These are phyloP conservation scores for Zaprionus camerounensis DNA, from an alignment of 1,140 invertebrate genomes.

Conservation along the genomic window DNA sequence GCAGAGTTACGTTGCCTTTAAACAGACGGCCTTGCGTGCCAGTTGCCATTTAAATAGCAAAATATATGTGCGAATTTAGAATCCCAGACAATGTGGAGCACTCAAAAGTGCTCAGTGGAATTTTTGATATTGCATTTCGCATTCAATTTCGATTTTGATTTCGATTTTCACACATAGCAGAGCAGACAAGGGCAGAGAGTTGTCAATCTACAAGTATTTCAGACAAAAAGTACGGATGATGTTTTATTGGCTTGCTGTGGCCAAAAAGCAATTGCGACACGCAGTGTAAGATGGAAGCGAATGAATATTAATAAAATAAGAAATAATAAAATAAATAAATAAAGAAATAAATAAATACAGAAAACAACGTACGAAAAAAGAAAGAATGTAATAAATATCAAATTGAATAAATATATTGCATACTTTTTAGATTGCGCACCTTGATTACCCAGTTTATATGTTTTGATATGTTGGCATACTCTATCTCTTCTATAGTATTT, in stretches of 20 bases:
- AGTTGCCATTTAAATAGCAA: not conserved
- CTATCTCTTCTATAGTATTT: not conserved
- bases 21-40: not conserved
- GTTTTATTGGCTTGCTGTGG: not conserved
- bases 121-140: slow-evolving; percentile 57
- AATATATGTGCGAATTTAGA: slow-evolving; percentile 16
- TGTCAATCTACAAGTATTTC: slow-evolving; percentile 17
- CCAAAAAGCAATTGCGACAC: not conserved
- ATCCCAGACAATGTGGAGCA: slow-evolving; percentile 11
- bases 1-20: slow-evolving; percentile 14
- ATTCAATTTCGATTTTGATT: slow-evolving; percentile 43
- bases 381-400: too few species aligned
- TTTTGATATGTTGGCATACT: not conserved
- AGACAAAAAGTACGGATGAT: not conserved
- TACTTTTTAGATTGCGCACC: not conserved
- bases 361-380: too few species aligned
- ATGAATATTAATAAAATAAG: not conserved
- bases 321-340: too few species aligned
- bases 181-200: slow-evolving; percentile 3
- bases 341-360: too few species aligned
- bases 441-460: not conserved
- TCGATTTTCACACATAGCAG: slow-evolving; percentile 6
- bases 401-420: not conserved
- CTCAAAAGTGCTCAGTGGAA: slow-evolving; percentile 41
- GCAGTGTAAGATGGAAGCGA: not conserved